phyloP scores from a whole-genome alignment of 2,113 vertebrate genomes.

The Neolamprologus hecqui region DNA sequence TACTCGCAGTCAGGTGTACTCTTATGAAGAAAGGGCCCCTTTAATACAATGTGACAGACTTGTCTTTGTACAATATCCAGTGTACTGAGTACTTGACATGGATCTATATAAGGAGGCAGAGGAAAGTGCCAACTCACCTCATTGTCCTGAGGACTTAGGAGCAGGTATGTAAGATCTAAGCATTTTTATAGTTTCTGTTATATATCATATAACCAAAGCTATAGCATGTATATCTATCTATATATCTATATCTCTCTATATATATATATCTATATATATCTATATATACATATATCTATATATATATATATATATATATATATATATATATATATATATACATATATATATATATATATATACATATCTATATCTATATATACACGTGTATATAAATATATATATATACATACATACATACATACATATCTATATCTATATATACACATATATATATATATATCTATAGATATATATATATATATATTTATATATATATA shows the following conservation, averaged over 20 bases:
- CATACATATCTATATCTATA: too few relatives aligned
- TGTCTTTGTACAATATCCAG: not conserved
- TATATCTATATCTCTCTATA: not conserved
- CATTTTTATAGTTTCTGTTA: not conserved
- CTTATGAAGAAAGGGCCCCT: not conserved
- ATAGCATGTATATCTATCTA: not conserved
- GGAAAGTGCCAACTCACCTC: not conserved
- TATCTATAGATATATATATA: too few relatives aligned
- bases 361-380: too few relatives aligned
- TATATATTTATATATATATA: too few relatives aligned
- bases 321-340: too few relatives aligned
- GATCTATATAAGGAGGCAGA: slow-evolving; percentile 38
- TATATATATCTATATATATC: not conserved
- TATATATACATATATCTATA: too few relatives aligned
- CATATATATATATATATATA: too few relatives aligned
- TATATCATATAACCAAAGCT: not conserved
- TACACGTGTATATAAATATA: not conserved
- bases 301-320: too few relatives aligned
- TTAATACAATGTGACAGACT: not conserved
- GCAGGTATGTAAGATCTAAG: slow-evolving; percentile 12
- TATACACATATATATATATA: too few relatives aligned
- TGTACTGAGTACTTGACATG: not conserved
- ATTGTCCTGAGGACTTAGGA: not conserved
- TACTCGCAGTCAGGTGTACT: slow-evolving; percentile 9
- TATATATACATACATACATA: not conserved